Evolutionary conservation across 2,797 vertebrate genomes (phyloP).

Genomic region (Lithobates pipiens): DNA sequence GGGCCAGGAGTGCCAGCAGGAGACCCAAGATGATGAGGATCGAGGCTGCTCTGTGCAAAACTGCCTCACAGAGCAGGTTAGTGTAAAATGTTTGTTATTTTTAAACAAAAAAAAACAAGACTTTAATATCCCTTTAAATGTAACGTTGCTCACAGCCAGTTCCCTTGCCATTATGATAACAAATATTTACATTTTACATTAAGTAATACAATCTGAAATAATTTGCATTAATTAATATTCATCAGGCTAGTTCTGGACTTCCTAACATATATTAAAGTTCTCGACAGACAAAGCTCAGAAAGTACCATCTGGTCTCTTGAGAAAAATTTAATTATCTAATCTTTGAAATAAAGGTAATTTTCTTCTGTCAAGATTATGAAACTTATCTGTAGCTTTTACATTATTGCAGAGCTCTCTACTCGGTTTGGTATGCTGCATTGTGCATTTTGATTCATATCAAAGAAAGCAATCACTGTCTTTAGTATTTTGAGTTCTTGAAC

Average conservation of each 20-base stretch:
- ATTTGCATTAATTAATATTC: conserved; percentile 46
- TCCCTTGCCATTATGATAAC: neutral
- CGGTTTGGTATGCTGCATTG: conserved; percentile 39
- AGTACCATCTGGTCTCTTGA: conserved; percentile 58
- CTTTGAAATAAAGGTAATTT: conserved; percentile 62
- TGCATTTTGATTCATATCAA: conserved; percentile 45
- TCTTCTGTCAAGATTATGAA: conserved; percentile 60
- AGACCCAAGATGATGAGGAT: too few species aligned
- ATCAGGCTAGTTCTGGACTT: conserved; percentile 19
- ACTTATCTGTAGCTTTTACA: conserved; percentile 47
- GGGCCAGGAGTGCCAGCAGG: too few species aligned
- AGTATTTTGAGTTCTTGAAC: conserved; percentile 21
- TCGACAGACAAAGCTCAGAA: conserved; percentile 47
- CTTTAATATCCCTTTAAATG: neutral
- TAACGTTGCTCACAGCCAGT: neutral
- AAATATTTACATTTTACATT: conserved; percentile 25
- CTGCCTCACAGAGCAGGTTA: too few species aligned
- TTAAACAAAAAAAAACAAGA: too few species aligned
- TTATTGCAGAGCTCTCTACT: conserved; percentile 43
- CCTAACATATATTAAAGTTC: conserved; percentile 22
- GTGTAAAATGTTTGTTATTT: too few species aligned
- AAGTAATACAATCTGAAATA: neutral
- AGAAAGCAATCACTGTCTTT: conserved; percentile 43
- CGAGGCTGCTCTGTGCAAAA: too few species aligned
- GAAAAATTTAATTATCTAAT: conserved; percentile 59